phyloP scores from a whole-genome alignment of 2,888 invertebrate species.

The Dyspetes luteomarginatus region DNA sequence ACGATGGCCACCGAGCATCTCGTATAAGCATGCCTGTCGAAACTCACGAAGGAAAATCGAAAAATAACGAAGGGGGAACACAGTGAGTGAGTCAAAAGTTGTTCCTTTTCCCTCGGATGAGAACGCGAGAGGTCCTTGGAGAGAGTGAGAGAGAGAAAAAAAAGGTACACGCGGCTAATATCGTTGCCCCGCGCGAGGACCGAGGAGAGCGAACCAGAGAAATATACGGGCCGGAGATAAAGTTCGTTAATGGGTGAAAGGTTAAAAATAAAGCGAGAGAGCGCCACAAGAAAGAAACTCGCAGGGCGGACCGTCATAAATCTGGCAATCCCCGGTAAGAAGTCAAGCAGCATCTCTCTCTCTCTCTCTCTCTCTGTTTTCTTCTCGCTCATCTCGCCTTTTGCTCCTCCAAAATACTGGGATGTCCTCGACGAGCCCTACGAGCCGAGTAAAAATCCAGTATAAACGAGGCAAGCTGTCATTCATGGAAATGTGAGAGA shows the following conservation, averaged over 20 bases:
- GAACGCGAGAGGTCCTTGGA: constrained; percentile 50
- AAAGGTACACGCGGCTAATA: constrained; percentile 61
- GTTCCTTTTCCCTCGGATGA: constrained; percentile 40
- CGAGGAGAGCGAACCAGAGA: constrained; percentile 63
- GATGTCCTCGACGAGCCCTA: constrained; percentile 42
- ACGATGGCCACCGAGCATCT: constrained; percentile 8
- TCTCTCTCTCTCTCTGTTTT: constrained; percentile 41
- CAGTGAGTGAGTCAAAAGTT: constrained; percentile 52
- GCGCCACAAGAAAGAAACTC: constrained; percentile 62
- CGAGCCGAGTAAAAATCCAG: constrained; percentile 32
- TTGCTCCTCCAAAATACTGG: constrained; percentile 40
- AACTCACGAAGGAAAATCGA: constrained; percentile 37
- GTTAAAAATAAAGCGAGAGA: constrained; percentile 80
- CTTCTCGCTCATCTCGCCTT: constrained; percentile 33
- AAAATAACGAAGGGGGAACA: constrained; percentile 54
- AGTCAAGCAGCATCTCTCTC: constrained; percentile 68
- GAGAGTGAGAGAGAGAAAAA: constrained; percentile 36
- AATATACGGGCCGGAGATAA: constrained; percentile 79
- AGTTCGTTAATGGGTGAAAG: constrained; percentile 83
- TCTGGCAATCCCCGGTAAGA: constrained; percentile 78
- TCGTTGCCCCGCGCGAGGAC: constrained; percentile 63
- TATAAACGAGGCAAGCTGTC: constrained; percentile 24
- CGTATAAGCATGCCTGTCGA: constrained; percentile 1
- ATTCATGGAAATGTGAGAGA: constrained; percentile 6
- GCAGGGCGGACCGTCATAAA: constrained; percentile 80